Evolutionary conservation across 1,140 invertebrate species (phyloP).

Genomic region (Sarcophaga peregrina): DNA sequence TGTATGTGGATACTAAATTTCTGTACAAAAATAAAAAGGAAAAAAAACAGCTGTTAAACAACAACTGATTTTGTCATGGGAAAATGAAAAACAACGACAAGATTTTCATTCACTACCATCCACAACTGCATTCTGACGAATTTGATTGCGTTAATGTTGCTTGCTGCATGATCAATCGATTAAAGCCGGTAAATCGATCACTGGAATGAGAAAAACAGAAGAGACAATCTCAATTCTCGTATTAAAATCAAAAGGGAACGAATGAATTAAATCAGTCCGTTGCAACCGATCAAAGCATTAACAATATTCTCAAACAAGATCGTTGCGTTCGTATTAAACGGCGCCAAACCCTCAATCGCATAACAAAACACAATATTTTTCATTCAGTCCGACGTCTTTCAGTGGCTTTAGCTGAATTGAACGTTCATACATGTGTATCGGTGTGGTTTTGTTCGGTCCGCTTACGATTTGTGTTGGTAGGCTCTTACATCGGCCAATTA

Average conservation of each 20-base stretch:
- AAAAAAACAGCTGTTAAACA: constrained; percentile 18
- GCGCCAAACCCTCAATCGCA: constrained; percentile 3
- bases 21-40: no score
- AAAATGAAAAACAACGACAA: constrained; percentile 7
- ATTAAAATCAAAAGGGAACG: no score
- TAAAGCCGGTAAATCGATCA: constrained; percentile 3
- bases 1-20: no score
- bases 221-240: no score
- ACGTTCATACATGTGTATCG: constrained; percentile 12
- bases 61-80: not conserved
- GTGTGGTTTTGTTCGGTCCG: not conserved
- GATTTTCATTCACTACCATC: not conserved
- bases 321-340: not conserved
- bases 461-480: not conserved
- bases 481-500: not conserved
- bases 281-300: not conserved
- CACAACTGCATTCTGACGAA: not conserved
- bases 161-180: constrained; percentile 11
- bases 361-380: constrained; percentile 18
- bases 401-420: not conserved
- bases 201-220: not conserved
- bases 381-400: not conserved
- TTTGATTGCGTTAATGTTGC: not conserved
- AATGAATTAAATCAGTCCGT: no score
- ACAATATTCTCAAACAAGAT: not conserved